phyloP scores from a whole-genome alignment of 64 coral and sea anemone genomes.

The Montipora cactus region DNA sequence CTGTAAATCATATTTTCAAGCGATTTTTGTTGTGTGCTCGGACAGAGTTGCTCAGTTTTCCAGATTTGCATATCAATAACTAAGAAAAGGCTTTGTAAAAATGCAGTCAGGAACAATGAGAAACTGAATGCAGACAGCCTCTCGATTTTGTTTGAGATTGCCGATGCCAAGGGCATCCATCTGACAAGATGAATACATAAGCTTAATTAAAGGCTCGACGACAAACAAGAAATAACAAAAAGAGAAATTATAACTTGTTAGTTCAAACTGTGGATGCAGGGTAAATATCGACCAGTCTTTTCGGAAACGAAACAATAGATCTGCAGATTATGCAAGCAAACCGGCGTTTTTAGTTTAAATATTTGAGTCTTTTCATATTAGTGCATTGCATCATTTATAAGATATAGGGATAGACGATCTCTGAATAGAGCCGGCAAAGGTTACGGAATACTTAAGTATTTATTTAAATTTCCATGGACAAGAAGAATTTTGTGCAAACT shows the following conservation, averaged over 20 bases:
- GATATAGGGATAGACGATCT: not conserved
- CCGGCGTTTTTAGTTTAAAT: not conserved
- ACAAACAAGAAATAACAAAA: not conserved
- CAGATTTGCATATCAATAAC: too few relatives aligned
- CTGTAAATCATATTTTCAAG: too few relatives aligned
- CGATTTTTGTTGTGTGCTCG: too few relatives aligned
- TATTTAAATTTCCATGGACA: not conserved
- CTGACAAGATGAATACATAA: not conserved
- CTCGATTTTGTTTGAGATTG: not conserved
- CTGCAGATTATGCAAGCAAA: not conserved
- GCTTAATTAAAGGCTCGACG: not conserved
- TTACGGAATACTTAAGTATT: not conserved
- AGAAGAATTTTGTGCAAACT: not conserved
- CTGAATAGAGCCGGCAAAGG: not conserved
- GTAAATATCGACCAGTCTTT: conserved; percentile 8
- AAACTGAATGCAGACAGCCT: not conserved
- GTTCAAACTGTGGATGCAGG: not conserved
- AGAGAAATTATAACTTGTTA: conserved; percentile 41
- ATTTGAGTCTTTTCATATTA: not conserved
- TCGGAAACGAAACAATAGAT: not conserved
- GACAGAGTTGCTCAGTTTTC: too few relatives aligned
- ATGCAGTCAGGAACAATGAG: too few relatives aligned
- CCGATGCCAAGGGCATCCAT: not conserved
- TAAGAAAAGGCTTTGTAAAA: too few relatives aligned
- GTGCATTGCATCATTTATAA: not conserved